Conservation (phyloP, 1,140 invertebrate genomes). For the Steinernema khuongi region DNA sequence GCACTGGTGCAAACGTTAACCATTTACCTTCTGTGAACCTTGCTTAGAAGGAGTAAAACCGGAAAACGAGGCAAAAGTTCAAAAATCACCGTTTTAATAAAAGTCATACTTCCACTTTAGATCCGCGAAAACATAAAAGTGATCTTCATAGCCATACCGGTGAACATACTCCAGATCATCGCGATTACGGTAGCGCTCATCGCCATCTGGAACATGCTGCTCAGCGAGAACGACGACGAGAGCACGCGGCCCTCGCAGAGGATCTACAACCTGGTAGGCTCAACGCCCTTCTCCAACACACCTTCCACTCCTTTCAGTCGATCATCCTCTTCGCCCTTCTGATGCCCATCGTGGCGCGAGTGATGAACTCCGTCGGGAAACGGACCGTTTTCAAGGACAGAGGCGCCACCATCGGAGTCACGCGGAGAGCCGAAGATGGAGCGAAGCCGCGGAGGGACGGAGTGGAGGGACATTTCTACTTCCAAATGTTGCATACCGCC, state of each 20-base stretch:
- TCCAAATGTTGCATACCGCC: not conserved
- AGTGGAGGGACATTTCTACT: slow-evolving; percentile 7
- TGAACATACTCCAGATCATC: not conserved
- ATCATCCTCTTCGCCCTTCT: not conserved
- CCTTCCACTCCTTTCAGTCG: not conserved
- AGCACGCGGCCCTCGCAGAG: not conserved
- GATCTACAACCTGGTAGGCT: not conserved
- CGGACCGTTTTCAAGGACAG: not conserved
- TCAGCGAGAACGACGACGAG: not conserved
- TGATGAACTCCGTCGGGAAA: not conserved
- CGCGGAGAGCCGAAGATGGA: not conserved
- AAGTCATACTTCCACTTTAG: not conserved
- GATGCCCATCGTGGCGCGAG: not conserved
- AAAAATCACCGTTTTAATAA: not conserved
- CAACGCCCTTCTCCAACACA: not conserved
- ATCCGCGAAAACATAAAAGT: slow-evolving; percentile 8
- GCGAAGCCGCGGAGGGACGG: not conserved
- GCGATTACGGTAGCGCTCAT: not conserved
- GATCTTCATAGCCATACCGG: not conserved
- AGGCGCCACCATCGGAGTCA: not conserved
- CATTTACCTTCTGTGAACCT: too few relatives aligned
- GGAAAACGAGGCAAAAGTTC: too few relatives aligned
- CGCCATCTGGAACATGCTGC: not conserved
- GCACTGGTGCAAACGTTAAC: too few relatives aligned
- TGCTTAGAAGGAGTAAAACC: too few relatives aligned